These are phyloP conservation scores for Albula glossodonta DNA, from an alignment of 2,113 vertebrate species.

Conservation along the genomic window DNA sequence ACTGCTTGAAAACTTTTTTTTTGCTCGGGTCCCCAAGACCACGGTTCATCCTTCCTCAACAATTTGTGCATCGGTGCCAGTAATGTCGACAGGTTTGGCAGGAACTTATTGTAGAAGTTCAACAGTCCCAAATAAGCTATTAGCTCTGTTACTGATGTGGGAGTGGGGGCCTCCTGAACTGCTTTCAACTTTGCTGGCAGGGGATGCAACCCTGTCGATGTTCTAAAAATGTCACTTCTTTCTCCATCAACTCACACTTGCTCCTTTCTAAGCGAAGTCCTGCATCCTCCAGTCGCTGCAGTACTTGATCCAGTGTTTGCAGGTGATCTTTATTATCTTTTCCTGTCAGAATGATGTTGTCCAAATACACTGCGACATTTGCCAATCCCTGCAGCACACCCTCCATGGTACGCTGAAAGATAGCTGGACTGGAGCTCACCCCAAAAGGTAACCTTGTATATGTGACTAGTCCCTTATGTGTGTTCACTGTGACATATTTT, in stretches of 20 bases:
- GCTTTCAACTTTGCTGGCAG: no score
- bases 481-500: conserved; percentile 32
- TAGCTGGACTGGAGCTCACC: conserved; percentile 34
- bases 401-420: conserved; percentile 39
- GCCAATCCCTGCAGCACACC: conserved; percentile 15
- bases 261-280: conserved; percentile 9
- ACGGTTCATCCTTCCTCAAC: no score
- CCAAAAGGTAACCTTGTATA: conserved; percentile 32
- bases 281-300: background rate
- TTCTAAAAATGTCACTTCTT: conserved; percentile 27
- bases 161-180: no score
- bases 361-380: conserved; percentile 28
- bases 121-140: no score
- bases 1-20: no score
- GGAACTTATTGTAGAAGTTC: no score
- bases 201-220: no score
- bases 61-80: no score
- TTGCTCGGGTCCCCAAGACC: no score
- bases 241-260: conserved; percentile 24
- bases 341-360: conserved; percentile 37
- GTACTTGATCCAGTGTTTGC: conserved; percentile 5
- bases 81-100: no score
- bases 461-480: conserved; percentile 31
- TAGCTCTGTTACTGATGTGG: no score
- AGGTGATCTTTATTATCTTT: conserved; percentile 7